Evolutionary conservation across 2,888 invertebrate species (phyloP).

Genomic region (Hyles lineata): DNA sequence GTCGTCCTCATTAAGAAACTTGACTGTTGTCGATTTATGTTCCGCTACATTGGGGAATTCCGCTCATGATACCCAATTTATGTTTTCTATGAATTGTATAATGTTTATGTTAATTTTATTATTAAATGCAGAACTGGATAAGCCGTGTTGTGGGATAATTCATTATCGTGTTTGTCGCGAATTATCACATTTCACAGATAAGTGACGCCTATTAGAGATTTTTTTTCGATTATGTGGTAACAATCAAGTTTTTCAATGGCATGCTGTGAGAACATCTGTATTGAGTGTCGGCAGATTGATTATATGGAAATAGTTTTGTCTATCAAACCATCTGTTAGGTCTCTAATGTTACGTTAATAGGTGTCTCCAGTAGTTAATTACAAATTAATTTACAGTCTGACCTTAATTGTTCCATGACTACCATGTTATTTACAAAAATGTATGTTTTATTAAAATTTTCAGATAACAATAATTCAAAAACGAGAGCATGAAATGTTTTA

Average conservation of each 20-base stretch:
- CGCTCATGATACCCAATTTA: background rate
- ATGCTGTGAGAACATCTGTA: conserved; percentile 11
- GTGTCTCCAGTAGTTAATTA: too few relatives aligned
- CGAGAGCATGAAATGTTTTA: too few relatives aligned
- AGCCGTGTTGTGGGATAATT: conserved; percentile 6
- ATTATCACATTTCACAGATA: conserved; percentile 31
- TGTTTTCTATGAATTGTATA: background rate
- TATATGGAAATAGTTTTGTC: background rate
- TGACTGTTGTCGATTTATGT: conserved; percentile 4
- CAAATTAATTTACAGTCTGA: too few relatives aligned
- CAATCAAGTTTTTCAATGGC: background rate
- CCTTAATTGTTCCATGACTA: too few relatives aligned
- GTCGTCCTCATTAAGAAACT: conserved; percentile 13
- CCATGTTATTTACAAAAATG: too few relatives aligned
- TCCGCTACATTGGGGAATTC: background rate
- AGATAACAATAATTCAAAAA: too few relatives aligned
- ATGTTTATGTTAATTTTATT: background rate
- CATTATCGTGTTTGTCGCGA: conserved; percentile 23
- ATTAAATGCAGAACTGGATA: background rate
- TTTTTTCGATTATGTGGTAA: conserved; percentile 21
- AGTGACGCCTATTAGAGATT: conserved; percentile 23
- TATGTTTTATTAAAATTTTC: too few relatives aligned
- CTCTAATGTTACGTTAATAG: too few relatives aligned
- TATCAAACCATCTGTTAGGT: background rate
- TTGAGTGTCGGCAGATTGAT: background rate